Base-by-base conservation (phyloP, 2,888 invertebrate genomes). In the Geotrupes spiniger region DNA sequence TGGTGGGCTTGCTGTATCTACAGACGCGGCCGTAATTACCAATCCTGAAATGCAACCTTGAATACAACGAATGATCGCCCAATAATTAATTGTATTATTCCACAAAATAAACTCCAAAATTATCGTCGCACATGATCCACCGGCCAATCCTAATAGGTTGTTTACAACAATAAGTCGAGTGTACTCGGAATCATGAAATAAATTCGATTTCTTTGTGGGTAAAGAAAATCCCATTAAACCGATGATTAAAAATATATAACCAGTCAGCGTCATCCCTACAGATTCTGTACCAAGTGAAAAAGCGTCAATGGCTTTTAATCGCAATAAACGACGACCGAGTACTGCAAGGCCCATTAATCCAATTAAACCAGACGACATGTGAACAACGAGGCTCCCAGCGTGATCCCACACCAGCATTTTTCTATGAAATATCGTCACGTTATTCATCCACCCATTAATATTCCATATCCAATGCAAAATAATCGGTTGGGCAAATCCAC, bases 401-500 rank as follows among this genome's bases (percentile, higher is more conserved):
- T 63, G 59, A 49, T 74, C 74, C n/a, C 57, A 58, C 41, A 69
- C 64, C 1, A 38, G 33, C 0, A 70, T 65, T 1, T 47, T 29
- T 1, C 36, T 45, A 4, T 50, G 54, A 1, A 42, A 9, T 11
- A 71, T 27, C 3, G 21, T 31, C 10, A 57, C 59, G 1, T 51
- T 43, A 2, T 56, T 51, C 66, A 74, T 66, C 70, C 70, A 74
- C 12, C 72, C 72, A 2, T 59, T 38, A 0, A 56, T 45, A 6
- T 68, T 63, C 69, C 70, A 72, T 2, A 61, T 44, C 73, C 72
- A 74, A 41, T 72, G 72, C 36, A 74, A 65, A 4, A 68, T 44
- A 6, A 74, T 46, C 0, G 73, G 73, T 39, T 68, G 68, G 10
- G 69, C 17, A 1, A 72, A 9, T 0, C 63, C 66, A 1, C 68